A percentile compares a stretch with the other conserved stretches of the same genome.
Conservation (phyloP, 2,797 vertebrate genomes). For the Pteronotus mesoamericanus region DNA sequence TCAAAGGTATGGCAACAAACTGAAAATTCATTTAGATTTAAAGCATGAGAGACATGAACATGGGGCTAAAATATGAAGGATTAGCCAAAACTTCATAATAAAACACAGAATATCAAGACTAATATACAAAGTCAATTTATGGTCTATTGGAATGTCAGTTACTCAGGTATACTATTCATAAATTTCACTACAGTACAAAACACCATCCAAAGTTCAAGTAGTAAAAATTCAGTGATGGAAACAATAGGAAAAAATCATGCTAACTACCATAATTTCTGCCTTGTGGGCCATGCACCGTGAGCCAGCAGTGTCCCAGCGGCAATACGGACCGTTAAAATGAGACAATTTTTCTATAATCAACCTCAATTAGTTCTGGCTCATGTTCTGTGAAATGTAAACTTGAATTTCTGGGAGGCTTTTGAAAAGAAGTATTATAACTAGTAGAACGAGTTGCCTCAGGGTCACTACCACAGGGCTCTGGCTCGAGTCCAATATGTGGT, state of each 20-base stretch:
- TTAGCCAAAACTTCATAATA: background rate
- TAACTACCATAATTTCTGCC: background rate
- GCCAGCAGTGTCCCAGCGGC: background rate
- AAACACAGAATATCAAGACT: background rate
- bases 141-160: background rate
- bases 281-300: background rate
- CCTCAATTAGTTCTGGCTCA: background rate
- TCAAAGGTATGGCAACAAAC: background rate
- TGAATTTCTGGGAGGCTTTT: background rate
- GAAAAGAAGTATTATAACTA: background rate
- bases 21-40: background rate
- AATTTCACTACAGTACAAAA: conserved; percentile 6
- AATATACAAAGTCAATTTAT: background rate
- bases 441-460: background rate
- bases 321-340: background rate
- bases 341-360: background rate
- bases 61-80: background rate
- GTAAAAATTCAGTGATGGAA: background rate
- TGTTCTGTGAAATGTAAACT: background rate
- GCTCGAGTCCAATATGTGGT: background rate
- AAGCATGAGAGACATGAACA: background rate
- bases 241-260: conserved; percentile 2
- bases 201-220: background rate
- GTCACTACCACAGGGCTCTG: background rate
- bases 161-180: background rate